A percentile compares a stretch with the other conserved stretches of the same genome.
Conservation (phyloP, 1,140 invertebrate species). For the Drosophila nigromelanica region DNA sequence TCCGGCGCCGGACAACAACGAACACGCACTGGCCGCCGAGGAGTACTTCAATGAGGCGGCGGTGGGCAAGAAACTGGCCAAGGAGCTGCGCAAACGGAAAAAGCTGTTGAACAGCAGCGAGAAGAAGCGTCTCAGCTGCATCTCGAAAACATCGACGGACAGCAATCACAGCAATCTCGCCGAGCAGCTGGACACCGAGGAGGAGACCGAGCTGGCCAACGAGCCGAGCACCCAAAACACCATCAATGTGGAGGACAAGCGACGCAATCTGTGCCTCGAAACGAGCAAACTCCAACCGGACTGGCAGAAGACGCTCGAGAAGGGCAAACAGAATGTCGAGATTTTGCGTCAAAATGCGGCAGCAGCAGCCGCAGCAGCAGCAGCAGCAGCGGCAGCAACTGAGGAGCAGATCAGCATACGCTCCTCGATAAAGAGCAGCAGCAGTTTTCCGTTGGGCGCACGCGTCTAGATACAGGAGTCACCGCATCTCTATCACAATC, state of each 20-base stretch:
- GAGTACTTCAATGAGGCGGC: conserved; percentile 85
- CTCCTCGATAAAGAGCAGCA: conserved; percentile 70
- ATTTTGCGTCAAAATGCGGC: conserved; percentile 75
- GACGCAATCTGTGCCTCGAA: conserved; percentile 77
- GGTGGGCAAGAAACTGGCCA: conserved; percentile 50
- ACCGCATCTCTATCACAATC: conserved; percentile 92
- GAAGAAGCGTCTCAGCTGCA: conserved; percentile 80
- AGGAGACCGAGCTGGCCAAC: conserved; percentile 26
- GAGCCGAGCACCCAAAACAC: conserved; percentile 45
- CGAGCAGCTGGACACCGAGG: conserved; percentile 46
- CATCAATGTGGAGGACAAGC: conserved; percentile 83
- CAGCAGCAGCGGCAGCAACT: conserved; percentile 26
- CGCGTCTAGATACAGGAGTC: conserved; percentile 40
- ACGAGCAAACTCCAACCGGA: conserved; percentile 69
- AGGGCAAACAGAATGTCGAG: conserved; percentile 82
- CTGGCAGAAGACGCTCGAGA: conserved; percentile 77
- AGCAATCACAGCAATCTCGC: conserved; percentile 70
- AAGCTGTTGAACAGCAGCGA: conserved; percentile 59
- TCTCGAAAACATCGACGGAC: conserved; percentile 80
- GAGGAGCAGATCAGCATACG: conserved; percentile 65
- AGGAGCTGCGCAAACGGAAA: conserved; percentile 60
- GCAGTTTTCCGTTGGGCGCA: not conserved
- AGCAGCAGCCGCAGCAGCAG: conserved; percentile 51
- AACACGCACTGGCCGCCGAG: conserved; percentile 86
- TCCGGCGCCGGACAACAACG: conserved; percentile 82